Percentiles rank a stretch among this genome's conserved stretches.
Evolutionary conservation across 2,113 vertebrate genomes (phyloP).

Genomic region (Bostrychus sinensis): DNA sequence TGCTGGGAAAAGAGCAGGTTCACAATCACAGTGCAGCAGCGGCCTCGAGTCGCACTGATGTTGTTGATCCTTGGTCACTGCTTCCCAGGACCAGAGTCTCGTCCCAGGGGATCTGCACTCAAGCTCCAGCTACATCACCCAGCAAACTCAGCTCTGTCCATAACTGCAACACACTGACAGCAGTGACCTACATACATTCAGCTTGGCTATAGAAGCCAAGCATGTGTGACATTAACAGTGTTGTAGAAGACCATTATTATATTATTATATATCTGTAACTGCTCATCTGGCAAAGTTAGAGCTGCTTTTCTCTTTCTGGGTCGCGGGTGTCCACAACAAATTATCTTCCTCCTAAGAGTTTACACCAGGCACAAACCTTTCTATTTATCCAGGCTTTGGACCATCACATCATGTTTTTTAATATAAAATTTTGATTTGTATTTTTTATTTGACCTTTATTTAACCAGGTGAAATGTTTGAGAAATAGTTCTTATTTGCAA

Average conservation of each 20-base stretch:
- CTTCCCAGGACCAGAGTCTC: constrained; percentile 78
- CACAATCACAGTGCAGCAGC: constrained; percentile 43
- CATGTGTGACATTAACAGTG: not conserved
- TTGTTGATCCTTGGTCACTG: constrained; percentile 61
- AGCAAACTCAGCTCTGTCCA: constrained; percentile 39
- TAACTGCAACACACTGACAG: constrained; percentile 41
- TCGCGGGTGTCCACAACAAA: too few relatives aligned
- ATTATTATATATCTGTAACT: too few relatives aligned
- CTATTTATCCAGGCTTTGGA: too few relatives aligned
- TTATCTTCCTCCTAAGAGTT: too few relatives aligned
- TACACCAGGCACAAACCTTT: too few relatives aligned
- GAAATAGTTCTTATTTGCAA: too few relatives aligned
- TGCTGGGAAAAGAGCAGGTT: constrained; percentile 64
- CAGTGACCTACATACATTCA: constrained; percentile 49
- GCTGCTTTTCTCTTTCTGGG: too few relatives aligned
- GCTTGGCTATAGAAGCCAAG: constrained; percentile 10
- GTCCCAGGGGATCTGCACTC: constrained; percentile 60
- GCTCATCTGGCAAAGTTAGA: too few relatives aligned
- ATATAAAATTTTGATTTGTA: too few relatives aligned
- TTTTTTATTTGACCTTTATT: too few relatives aligned
- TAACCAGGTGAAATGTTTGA: too few relatives aligned
- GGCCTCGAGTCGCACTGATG: constrained; percentile 49
- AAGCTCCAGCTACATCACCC: constrained; percentile 45
- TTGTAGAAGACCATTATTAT: not conserved
- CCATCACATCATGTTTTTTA: too few relatives aligned